Percentiles rank a stretch among this genome's conserved stretches.
These are phyloP conservation scores for Zoanthus sociatus DNA, from an alignment of 92 coral and sea anemone genomes.

Conservation along the genomic window DNA sequence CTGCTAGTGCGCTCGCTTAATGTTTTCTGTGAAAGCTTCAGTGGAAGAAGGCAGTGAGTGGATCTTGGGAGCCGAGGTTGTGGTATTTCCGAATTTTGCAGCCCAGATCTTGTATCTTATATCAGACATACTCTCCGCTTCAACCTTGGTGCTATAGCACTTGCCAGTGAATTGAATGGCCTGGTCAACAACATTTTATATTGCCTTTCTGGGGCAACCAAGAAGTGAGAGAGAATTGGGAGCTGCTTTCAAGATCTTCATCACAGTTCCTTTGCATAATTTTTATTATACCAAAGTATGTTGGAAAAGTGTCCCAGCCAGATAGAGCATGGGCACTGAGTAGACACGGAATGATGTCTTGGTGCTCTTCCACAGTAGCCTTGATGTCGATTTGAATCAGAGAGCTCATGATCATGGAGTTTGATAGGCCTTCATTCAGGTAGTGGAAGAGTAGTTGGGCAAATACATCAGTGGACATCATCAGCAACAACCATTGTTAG, in stretches of 20 bases:
- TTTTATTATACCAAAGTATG: slow-evolving; percentile 69
- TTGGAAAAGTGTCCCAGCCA: slow-evolving; percentile 82
- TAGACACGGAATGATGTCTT: slow-evolving; percentile 61
- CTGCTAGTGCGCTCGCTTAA: slow-evolving; percentile 46
- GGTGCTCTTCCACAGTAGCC: slow-evolving; percentile 65
- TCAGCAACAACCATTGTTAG: slow-evolving; percentile 69
- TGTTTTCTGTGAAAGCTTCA: slow-evolving; percentile 36
- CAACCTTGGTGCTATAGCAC: slow-evolving; percentile 63
- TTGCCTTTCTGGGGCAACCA: slow-evolving; percentile 53
- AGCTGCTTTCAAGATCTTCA: slow-evolving; percentile 68
- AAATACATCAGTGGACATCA: slow-evolving; percentile 79
- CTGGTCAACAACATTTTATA: slow-evolving; percentile 63
- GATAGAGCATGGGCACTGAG: slow-evolving; percentile 69
- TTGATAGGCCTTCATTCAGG: slow-evolving; percentile 54
- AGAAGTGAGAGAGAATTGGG: slow-evolving; percentile 65
- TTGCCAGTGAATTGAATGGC: slow-evolving; percentile 64
- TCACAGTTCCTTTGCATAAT: slow-evolving; percentile 75
- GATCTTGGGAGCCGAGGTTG: slow-evolving; percentile 24
- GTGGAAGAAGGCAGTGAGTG: slow-evolving; percentile 40
- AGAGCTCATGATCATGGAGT: slow-evolving; percentile 65
- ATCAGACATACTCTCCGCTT: slow-evolving; percentile 59
- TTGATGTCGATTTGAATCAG: slow-evolving; percentile 63
- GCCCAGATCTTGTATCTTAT: slow-evolving; percentile 69
- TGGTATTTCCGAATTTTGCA: slow-evolving; percentile 45
- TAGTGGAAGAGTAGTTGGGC: slow-evolving; percentile 68